phyloP scores from a whole-genome alignment of 2,113 vertebrate genomes.

The Plestiodon gilberti region DNA sequence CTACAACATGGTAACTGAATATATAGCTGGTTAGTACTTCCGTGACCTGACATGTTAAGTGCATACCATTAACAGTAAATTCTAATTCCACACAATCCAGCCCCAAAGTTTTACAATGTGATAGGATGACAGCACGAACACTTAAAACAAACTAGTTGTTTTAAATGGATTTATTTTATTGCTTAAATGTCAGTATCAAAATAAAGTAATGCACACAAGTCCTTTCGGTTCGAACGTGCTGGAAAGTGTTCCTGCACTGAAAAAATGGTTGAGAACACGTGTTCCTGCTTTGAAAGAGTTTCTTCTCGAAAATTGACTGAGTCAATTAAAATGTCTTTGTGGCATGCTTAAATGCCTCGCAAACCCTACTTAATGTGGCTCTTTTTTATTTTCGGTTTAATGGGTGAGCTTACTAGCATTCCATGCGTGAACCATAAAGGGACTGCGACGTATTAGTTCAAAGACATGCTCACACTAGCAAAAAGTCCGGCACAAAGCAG shows the following conservation, averaged over 20 bases:
- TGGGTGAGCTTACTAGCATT: slow-evolving; percentile 62
- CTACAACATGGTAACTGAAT: slow-evolving; percentile 72
- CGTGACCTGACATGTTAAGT: slow-evolving; percentile 81
- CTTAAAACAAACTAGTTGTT: slow-evolving; percentile 83
- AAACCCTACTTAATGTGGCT: slow-evolving; percentile 71
- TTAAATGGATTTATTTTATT: slow-evolving; percentile 86
- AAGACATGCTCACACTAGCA: slow-evolving; percentile 38
- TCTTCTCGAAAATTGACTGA: slow-evolving; percentile 77
- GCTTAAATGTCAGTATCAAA: slow-evolving; percentile 85
- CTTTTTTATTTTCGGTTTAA: slow-evolving; percentile 66
- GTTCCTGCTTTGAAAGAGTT: slow-evolving; percentile 67
- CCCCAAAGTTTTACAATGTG: slow-evolving; percentile 82
- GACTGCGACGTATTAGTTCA: slow-evolving; percentile 42
- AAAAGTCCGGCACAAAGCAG: slow-evolving; percentile 46
- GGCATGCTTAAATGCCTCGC: slow-evolving; percentile 75
- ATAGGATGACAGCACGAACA: slow-evolving; percentile 81
- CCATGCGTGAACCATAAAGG: slow-evolving; percentile 57
- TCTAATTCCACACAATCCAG: slow-evolving; percentile 70
- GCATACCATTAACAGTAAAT: slow-evolving; percentile 85
- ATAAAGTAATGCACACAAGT: slow-evolving; percentile 76
- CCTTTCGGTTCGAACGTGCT: slow-evolving; percentile 70
- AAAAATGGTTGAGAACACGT: slow-evolving; percentile 21
- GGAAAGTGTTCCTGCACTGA: slow-evolving; percentile 53
- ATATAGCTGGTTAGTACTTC: slow-evolving; percentile 72
- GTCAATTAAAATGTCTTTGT: slow-evolving; percentile 70